phyloP scores from a whole-genome alignment of 1,140 invertebrate species.

The silkworm (Bombyx mori) region ASM3026992v2 NC_085111.1:4481001-4481500 shows the following conservation, averaged over 20 bases:
- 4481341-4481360: conserved; percentile 67
- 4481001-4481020: conserved; percentile 48
- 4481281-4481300: conserved; percentile 42
- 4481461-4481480: conserved; percentile 50
- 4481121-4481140: conserved; percentile 69
- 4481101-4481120: conserved; percentile 55
- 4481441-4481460: conserved; percentile 51
- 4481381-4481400: conserved; percentile 41
- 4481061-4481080: conserved; percentile 60
- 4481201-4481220: conserved; percentile 64
- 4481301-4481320: conserved; percentile 57
- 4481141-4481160: conserved; percentile 66
- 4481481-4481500: conserved; percentile 61
- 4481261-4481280: conserved; percentile 65
- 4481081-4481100: conserved; percentile 37
- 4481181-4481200: conserved; percentile 66
- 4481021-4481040: conserved; percentile 47
- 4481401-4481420: conserved; percentile 37
- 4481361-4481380: conserved; percentile 46
- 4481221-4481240: conserved; percentile 53
- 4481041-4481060: conserved; percentile 63
- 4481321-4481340: conserved; percentile 65
- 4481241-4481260: conserved; percentile 65
- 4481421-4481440: conserved; percentile 27
- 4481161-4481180: conserved; percentile 65